Percentiles rank a stretch among this genome's conserved stretches.
These are phyloP conservation scores for Coturnix japonica DNA, from an alignment of 2,113 vertebrate genomes.

Conservation along the genomic window DNA sequence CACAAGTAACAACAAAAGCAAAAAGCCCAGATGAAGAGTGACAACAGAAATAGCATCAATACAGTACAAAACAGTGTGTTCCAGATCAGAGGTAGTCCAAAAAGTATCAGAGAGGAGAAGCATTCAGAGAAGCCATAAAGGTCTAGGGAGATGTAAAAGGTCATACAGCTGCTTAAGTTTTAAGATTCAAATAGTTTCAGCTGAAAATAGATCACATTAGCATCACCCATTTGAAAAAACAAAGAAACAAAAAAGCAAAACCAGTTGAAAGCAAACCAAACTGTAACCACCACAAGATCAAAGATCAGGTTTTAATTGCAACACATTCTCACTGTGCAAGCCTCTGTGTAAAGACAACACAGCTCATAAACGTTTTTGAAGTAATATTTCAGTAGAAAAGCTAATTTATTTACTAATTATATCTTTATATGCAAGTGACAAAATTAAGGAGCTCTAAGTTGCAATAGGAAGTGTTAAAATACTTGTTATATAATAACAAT, in stretches of 20 bases:
- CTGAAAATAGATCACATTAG: neutral
- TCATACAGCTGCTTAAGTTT: neutral
- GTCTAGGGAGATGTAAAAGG: neutral
- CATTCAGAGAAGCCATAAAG: neutral
- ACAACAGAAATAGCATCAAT: neutral
- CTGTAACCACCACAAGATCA: conserved; percentile 50
- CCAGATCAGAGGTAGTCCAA: neutral
- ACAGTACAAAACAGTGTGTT: neutral
- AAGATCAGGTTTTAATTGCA: conserved; percentile 71
- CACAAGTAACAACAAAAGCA: neutral
- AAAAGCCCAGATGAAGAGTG: neutral
- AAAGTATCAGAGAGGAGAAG: neutral
- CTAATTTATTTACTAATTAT: conserved; percentile 79
- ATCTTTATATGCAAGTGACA: conserved; percentile 66
- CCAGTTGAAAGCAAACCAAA: conserved; percentile 28
- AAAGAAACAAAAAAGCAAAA: neutral
- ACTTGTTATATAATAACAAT: conserved; percentile 73
- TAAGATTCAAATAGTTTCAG: neutral
- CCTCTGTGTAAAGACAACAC: conserved; percentile 54
- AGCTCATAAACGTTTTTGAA: conserved; percentile 71
- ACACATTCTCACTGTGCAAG: conserved; percentile 34
- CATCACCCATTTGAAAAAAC: neutral
- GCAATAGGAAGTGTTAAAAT: conserved; percentile 70
- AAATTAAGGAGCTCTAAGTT: conserved; percentile 73
- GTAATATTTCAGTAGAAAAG: conserved; percentile 74